These are phyloP conservation scores for Teinopalpus imperialis DNA, from an alignment of 2,888 invertebrate species.

Conservation along the genomic window DNA sequence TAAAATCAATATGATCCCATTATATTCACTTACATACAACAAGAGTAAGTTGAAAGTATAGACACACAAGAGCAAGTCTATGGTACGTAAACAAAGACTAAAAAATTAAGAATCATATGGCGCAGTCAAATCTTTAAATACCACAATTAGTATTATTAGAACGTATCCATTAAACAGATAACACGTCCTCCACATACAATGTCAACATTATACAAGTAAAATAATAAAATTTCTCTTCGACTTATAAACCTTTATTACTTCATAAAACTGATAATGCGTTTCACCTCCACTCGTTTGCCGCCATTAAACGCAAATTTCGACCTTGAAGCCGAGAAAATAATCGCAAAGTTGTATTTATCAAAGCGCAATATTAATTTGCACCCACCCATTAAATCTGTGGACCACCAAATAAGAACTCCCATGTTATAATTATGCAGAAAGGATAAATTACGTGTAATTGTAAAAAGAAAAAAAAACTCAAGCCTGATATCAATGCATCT, in stretches of 20 bases:
- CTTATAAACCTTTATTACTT: constrained; percentile 19
- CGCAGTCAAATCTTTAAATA: constrained; percentile 12
- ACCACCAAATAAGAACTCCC: constrained; percentile 25
- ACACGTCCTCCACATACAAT: constrained; percentile 4
- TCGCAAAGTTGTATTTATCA: constrained; percentile 38
- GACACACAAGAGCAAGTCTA: no score
- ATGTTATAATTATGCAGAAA: constrained; percentile 17
- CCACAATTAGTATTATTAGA: neutral
- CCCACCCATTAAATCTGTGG: constrained; percentile 16
- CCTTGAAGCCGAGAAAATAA: constrained; percentile 13
- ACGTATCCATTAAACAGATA: constrained; percentile 4
- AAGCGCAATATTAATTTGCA: constrained; percentile 25
- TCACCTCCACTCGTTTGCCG: constrained; percentile 9
- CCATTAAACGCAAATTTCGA: constrained; percentile 17
- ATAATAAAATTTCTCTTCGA: constrained; percentile 19
- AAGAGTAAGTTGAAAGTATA: no score
- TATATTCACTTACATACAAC: no score
- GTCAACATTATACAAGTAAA: constrained; percentile 11
- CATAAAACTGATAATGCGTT: constrained; percentile 21
- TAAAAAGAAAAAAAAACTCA: constrained; percentile 2
- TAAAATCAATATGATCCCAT: no score
- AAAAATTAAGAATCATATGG: neutral
- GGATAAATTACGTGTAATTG: constrained; percentile 9
- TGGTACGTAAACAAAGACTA: no score
- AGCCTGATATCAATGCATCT: constrained; percentile 5